These are phyloP conservation scores for Sanderia malayensis DNA, from an alignment of 30 jellyfish, hydroid and myxozoan genomes.

Conservation along the genomic window DNA sequence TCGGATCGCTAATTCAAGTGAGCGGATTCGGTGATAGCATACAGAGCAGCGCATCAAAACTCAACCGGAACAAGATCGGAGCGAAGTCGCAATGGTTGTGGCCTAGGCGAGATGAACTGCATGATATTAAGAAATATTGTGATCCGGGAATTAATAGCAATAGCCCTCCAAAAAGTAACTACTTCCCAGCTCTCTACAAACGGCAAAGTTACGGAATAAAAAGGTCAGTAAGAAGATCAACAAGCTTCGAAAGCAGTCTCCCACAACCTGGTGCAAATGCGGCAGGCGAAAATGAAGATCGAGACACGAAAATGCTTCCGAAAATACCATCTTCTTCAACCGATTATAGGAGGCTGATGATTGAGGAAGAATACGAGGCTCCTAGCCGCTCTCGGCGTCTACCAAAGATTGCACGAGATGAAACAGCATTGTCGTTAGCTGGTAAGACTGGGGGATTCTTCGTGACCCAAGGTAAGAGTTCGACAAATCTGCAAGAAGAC, in stretches of 20 bases:
- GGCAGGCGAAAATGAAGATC: no score
- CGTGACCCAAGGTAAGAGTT: no score
- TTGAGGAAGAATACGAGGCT: no score
- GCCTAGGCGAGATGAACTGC: slow-evolving; percentile 53
- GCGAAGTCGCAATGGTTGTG: slow-evolving; percentile 60
- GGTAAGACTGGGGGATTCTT: no score
- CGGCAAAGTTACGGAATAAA: slow-evolving; percentile 24
- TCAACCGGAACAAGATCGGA: slow-evolving; percentile 32
- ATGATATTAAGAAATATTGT: slow-evolving; percentile 1
- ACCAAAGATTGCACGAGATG: no score
- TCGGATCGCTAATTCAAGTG: slow-evolving; percentile 56
- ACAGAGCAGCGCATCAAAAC: slow-evolving; percentile 36
- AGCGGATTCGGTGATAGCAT: slow-evolving; percentile 56
- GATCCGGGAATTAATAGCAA: slow-evolving; percentile 17
- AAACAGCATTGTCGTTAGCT: no score
- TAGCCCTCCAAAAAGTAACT: slow-evolving; percentile 3
- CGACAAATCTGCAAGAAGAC: no score
- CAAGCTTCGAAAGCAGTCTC: slow-evolving; percentile 44
- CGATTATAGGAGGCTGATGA: no score
- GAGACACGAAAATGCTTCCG: no score
- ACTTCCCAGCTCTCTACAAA: slow-evolving; percentile 37
- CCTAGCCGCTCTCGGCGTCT: no score
- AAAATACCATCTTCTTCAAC: no score
- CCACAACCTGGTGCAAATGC: no score
- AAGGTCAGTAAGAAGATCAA: slow-evolving; percentile 21